Base-by-base conservation (phyloP, 2,888 invertebrate genomes). In the Folsomia manolachei region DNA sequence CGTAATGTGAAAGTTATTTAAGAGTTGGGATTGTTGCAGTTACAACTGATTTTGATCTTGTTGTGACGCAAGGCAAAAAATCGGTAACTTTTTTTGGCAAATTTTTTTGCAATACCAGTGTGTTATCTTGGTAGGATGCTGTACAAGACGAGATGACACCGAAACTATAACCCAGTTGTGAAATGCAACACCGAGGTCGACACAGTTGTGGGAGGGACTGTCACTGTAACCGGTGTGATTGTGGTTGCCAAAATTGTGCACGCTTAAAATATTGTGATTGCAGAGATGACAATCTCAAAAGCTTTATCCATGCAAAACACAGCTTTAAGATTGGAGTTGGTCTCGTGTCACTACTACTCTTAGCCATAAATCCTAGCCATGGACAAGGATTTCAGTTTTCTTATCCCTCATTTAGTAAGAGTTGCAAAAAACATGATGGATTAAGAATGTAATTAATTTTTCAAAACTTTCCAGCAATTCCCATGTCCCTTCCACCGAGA, bases 361-460 rank as follows among this genome's bases (percentile, higher is more conserved):
- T n/a, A 56, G 9, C 18, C 18, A 56, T 56, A 7, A 56, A 18
- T 56, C 56, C 56, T 14, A 39, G 64, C n/a, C 27, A 64, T 27
- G 75, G 68, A 62, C 75, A 75, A 62, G 69, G 72, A 25, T 75
- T 70, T 56, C 61, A 67, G 23, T 63, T 70, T 21, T 66, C 64
- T 9, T 75, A 70, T 69, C 71, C 74, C 2, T 21, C 56, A 27
- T 64, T 27, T 64, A 27, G 64, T 64, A 64, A 64, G 64, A 27
- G 27, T n/a, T 14, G 14, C 26, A 39, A n/a, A n/a, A n/a, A n/a
- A 39, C n/a, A 27, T 62, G n/a, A 62, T 62, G 4, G 19, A 4
- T 21, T 56, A 56, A 14, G 56, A 56, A n/a, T n/a, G n/a, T n/a
- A n/a, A n/a, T n/a, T n/a, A n/a, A n/a, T 39, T 39, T 4, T 39